phyloP scores from a whole-genome alignment of 2,113 vertebrate genomes.

The Notechis scutatus region DNA sequence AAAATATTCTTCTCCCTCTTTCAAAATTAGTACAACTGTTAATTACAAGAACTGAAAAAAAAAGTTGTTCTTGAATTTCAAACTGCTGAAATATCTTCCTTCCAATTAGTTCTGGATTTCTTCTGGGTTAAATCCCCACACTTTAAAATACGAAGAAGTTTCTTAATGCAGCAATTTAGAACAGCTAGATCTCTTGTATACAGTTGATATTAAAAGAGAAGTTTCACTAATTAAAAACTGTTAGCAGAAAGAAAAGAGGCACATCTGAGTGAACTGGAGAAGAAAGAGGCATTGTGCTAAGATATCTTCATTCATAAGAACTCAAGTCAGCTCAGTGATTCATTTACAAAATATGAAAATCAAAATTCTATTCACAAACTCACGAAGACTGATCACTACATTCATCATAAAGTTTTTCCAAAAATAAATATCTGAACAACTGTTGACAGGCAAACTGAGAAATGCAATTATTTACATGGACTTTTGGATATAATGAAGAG shows the following conservation, averaged over 20 bases:
- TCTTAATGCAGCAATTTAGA: constrained; percentile 58
- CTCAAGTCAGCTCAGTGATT: neutral
- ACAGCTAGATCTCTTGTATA: constrained; percentile 51
- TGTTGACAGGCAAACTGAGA: constrained; percentile 21
- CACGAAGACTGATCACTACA: constrained; percentile 17
- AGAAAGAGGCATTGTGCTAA: constrained; percentile 71
- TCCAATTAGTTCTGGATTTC: neutral
- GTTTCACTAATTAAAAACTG: constrained; percentile 58
- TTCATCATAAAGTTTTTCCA: constrained; percentile 20
- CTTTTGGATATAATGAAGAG: constrained; percentile 1
- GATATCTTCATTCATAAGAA: constrained; percentile 18
- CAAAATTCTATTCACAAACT: constrained; percentile 33
- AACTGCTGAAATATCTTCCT: constrained; percentile 19
- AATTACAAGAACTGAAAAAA: neutral
- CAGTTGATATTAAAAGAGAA: constrained; percentile 59
- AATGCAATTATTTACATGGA: constrained; percentile 55
- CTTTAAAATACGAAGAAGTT: constrained; percentile 42
- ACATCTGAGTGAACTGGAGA: constrained; percentile 43
- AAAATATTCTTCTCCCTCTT: neutral
- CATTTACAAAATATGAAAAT: constrained; percentile 19
- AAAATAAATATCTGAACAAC: constrained; percentile 52
- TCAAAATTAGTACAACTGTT: neutral
- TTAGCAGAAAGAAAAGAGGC: neutral
- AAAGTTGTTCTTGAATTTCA: neutral
- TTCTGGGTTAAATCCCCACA: constrained; percentile 33